Evolutionary conservation across 1,140 invertebrate species (phyloP).

Genomic region (Arion vulgaris): DNA sequence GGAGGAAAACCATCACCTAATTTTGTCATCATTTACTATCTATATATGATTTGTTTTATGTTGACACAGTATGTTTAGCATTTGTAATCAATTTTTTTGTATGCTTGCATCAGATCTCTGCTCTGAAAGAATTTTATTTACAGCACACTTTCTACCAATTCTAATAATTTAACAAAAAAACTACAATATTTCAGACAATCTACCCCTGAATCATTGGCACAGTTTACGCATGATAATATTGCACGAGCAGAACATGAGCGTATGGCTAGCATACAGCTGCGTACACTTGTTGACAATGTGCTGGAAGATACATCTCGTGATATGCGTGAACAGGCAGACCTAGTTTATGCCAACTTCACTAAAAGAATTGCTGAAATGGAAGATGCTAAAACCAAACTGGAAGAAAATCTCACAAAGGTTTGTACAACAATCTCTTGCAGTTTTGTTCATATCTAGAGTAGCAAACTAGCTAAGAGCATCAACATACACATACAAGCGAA

Average conservation of each 20-base stretch:
- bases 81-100: too few relatives aligned
- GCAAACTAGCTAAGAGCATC: too few relatives aligned
- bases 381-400: slow-evolving; percentile 71
- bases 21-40: too few relatives aligned
- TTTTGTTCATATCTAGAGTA: neutral
- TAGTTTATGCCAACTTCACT: slow-evolving; percentile 69
- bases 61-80: too few relatives aligned
- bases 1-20: too few relatives aligned
- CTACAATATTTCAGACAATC: slow-evolving; percentile 72
- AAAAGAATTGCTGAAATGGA: slow-evolving; percentile 70
- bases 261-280: slow-evolving; percentile 72
- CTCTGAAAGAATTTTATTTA: too few relatives aligned
- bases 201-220: slow-evolving; percentile 74
- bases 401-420: slow-evolving; percentile 72
- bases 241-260: slow-evolving; percentile 71
- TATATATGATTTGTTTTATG: too few relatives aligned
- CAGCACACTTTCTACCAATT: too few relatives aligned
- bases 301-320: slow-evolving; percentile 72
- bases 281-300: slow-evolving; percentile 71
- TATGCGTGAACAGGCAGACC: slow-evolving; percentile 72
- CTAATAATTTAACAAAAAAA: too few relatives aligned
- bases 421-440: neutral
- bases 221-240: slow-evolving; percentile 73
- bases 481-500: too few relatives aligned
- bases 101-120: too few relatives aligned